A percentile compares a stretch with the other conserved stretches of the same genome.
phyloP scores from a whole-genome alignment of 2,113 vertebrate species.

The Leuciscus idus region DNA sequence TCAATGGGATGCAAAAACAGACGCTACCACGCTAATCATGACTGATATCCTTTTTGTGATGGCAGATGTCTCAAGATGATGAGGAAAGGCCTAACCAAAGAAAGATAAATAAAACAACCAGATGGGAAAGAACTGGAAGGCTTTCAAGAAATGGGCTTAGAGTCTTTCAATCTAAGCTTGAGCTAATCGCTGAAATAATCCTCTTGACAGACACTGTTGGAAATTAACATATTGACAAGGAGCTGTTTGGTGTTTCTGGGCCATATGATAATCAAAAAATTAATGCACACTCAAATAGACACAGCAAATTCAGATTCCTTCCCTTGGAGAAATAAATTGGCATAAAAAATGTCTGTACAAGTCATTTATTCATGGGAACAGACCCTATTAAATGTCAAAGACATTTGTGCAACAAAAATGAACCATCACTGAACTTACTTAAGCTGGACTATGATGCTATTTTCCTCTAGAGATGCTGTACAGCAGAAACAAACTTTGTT shows the following conservation, averaged over 20 bases:
- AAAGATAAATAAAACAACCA: conserved; percentile 36
- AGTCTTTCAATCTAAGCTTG: conserved; percentile 20
- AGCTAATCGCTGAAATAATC: conserved; percentile 42
- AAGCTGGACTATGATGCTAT: too few relatives aligned
- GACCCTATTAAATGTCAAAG: too few relatives aligned
- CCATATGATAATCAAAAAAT: background rate
- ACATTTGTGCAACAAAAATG: too few relatives aligned
- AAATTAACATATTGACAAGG: conserved; percentile 20
- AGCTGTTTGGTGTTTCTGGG: conserved; percentile 11
- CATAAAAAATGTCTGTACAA: background rate
- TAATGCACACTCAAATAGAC: background rate
- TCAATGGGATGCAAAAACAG: conserved; percentile 25
- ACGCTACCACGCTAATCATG: background rate
- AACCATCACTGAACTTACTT: too few relatives aligned
- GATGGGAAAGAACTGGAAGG: conserved; percentile 12
- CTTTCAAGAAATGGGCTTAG: conserved; percentile 43
- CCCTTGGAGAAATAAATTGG: background rate
- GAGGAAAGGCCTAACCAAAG: background rate
- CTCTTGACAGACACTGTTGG: background rate
- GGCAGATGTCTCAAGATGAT: conserved; percentile 24
- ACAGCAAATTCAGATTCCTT: background rate
- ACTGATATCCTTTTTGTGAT: conserved; percentile 18
- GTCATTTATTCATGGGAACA: background rate
- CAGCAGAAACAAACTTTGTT: too few relatives aligned
- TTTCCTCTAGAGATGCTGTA: too few relatives aligned